Percentiles rank a stretch among this genome's conserved stretches.
Conservation (phyloP, 2,888 invertebrate genomes). For the Caenorhabditis imperialis region DNA sequence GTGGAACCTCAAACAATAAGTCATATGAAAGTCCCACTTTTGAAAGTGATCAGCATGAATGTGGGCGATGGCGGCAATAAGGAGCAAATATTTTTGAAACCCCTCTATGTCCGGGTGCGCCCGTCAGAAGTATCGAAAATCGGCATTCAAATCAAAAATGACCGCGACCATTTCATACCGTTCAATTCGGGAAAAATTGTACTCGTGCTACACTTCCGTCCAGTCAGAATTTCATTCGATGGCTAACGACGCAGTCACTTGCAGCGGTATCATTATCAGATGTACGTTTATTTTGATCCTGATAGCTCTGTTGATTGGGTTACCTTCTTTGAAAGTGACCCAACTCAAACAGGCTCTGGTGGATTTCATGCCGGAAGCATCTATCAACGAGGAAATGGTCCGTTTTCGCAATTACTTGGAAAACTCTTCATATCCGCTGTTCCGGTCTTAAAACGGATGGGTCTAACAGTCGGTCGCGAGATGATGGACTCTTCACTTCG, state of each 20-base stretch:
- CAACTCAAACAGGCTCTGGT: slow-evolving; percentile 14
- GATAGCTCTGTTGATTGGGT: slow-evolving; percentile 25
- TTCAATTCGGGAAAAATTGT: slow-evolving; percentile 31
- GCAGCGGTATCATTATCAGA: no score
- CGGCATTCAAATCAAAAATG: slow-evolving; percentile 11
- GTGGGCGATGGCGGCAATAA: slow-evolving; percentile 3
- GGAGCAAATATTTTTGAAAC: slow-evolving; percentile 9
- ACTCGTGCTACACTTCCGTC: slow-evolving; percentile 20
- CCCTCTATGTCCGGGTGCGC: slow-evolving; percentile 11
- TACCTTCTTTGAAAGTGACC: slow-evolving; percentile 7
- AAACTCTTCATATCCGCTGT: slow-evolving; percentile 34
- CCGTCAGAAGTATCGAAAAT: background rate
- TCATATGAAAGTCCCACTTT: slow-evolving; percentile 15
- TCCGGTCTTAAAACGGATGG: slow-evolving; percentile 21
- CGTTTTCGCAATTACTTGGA: slow-evolving; percentile 30
- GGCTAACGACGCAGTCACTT: slow-evolving; percentile 4
- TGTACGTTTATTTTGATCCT: slow-evolving; percentile 13
- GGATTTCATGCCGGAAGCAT: slow-evolving; percentile 26
- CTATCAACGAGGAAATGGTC: slow-evolving; percentile 30
- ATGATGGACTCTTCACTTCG: slow-evolving; percentile 10
- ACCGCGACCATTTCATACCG: slow-evolving; percentile 20
- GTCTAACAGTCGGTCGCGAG: slow-evolving; percentile 13
- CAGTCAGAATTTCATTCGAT: slow-evolving; percentile 2
- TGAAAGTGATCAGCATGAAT: slow-evolving; percentile 6
- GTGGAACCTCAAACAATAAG: slow-evolving; percentile 22